Percentiles rank a stretch among this genome's conserved stretches.
These are phyloP conservation scores for Acholoe squamosa DNA, from an alignment of 2,888 invertebrate species.

Conservation along the genomic window DNA sequence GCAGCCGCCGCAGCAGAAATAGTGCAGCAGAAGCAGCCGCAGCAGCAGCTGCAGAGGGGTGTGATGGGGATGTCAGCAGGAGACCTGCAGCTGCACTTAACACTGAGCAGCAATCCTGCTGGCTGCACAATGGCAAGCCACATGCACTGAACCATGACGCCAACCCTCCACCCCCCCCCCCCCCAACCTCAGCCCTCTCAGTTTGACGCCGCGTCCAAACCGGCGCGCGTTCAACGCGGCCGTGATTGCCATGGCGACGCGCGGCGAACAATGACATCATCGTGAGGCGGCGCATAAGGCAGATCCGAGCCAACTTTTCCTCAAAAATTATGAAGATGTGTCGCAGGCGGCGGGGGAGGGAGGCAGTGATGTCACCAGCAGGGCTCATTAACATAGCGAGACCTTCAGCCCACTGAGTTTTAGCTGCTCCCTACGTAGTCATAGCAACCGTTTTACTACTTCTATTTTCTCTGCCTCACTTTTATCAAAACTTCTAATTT, in stretches of 20 bases:
- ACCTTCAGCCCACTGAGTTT: not conserved
- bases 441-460: constrained; percentile 1
- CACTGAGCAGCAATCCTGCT: not conserved
- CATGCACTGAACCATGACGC: not conserved
- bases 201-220: not conserved
- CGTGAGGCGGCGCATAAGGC: constrained; percentile 53
- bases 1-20: not conserved
- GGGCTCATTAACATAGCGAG: constrained; percentile 43
- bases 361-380: constrained; percentile 49
- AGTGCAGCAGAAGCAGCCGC: not conserved
- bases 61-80: no score
- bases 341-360: constrained; percentile 11
- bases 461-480: not conserved
- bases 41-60: not conserved
- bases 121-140: constrained; percentile 5
- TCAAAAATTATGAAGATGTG: constrained; percentile 59
- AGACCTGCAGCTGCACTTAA: not conserved
- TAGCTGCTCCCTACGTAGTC: not conserved
- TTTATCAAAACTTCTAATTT: not conserved
- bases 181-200: not conserved
- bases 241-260: constrained; percentile 26
- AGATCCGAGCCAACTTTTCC: constrained; percentile 54
- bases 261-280: constrained; percentile 48
- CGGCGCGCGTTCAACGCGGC: not conserved
- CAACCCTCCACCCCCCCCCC: not conserved